Percentiles rank a stretch among this genome's conserved stretches.
These are phyloP conservation scores for Hirudo medicinalis DNA, from an alignment of 1,140 invertebrate species.

Conservation along the genomic window DNA sequence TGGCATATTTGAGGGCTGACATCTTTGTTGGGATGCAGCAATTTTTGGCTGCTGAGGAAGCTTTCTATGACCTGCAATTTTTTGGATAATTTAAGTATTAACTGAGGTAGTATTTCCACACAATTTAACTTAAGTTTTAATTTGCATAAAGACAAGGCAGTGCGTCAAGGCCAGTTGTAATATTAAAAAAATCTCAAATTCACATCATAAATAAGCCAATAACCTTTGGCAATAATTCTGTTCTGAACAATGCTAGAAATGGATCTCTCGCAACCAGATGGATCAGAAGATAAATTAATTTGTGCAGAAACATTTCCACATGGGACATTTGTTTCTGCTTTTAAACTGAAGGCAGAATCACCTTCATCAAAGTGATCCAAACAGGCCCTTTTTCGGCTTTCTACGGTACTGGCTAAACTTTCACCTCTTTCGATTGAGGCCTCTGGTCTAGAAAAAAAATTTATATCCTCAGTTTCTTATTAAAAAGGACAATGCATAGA, in stretches of 20 bases:
- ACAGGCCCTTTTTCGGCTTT: constrained; percentile 6
- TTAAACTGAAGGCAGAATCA: constrained; percentile 5
- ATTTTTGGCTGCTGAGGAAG: constrained; percentile 6
- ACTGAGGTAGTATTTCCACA: not conserved
- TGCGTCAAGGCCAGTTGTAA: too few relatives aligned
- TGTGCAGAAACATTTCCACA: not conserved
- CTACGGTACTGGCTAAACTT: not conserved
- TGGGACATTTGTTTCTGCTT: not conserved
- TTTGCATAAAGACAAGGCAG: too few relatives aligned
- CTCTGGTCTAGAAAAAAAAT: not conserved
- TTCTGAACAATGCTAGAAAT: constrained; percentile 1
- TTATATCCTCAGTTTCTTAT: not conserved
- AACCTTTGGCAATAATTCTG: constrained; percentile 13
- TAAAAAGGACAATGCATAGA: not conserved
- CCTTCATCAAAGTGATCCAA: not conserved
- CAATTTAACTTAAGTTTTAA: too few relatives aligned
- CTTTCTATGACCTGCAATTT: not conserved
- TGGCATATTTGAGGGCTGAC: too few relatives aligned
- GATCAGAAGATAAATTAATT: too few relatives aligned
- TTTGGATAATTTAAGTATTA: not conserved
- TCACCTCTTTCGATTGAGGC: constrained; percentile 1
- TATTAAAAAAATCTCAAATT: too few relatives aligned
- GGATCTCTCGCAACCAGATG: not conserved
- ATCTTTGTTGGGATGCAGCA: not conserved
- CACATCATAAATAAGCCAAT: too few relatives aligned